Evolutionary conservation across 2,797 vertebrate species (phyloP).

Genomic region (Crenichthys baileyi): DNA sequence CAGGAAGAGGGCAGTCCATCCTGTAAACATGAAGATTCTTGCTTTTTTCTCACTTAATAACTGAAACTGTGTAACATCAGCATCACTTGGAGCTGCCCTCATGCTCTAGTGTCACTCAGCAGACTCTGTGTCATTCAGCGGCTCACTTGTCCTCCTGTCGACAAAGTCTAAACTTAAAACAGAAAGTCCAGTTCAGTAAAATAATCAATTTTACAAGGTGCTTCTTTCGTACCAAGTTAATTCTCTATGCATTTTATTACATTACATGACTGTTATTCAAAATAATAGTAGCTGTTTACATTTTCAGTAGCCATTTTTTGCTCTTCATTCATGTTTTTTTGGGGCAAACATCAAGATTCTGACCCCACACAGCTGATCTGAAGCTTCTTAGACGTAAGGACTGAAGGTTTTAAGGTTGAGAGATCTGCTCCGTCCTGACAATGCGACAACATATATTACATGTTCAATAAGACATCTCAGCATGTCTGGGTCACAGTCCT

Average conservation of each 20-base stretch:
- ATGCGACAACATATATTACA: slow-evolving; percentile 17
- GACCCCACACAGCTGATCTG: slow-evolving; percentile 31
- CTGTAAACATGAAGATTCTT: neutral
- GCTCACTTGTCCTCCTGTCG: slow-evolving; percentile 45
- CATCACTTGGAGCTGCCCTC: slow-evolving; percentile 6
- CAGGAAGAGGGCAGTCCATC: slow-evolving; percentile 4
- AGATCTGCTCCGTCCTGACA: slow-evolving; percentile 26
- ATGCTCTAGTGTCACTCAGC: slow-evolving; percentile 14
- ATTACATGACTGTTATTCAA: neutral
- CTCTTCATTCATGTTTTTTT: slow-evolving; percentile 25
- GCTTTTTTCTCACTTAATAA: neutral
- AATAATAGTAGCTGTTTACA: neutral
- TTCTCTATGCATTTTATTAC: neutral
- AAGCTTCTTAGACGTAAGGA: slow-evolving; percentile 21
- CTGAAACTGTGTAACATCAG: neutral
- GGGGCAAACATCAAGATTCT: slow-evolving; percentile 13
- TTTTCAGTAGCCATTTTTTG: neutral
- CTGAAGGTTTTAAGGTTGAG: slow-evolving; percentile 1
- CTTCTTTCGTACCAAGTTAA: neutral
- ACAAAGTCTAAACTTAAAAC: slow-evolving; percentile 39
- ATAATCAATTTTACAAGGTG: neutral
- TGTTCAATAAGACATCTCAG: slow-evolving; percentile 7
- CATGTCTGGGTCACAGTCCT: neutral
- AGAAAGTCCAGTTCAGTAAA: neutral
- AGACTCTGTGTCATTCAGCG: slow-evolving; percentile 65